phyloP scores from a whole-genome alignment of 2,797 vertebrate species.

The Pempheris klunzingeri region DNA sequence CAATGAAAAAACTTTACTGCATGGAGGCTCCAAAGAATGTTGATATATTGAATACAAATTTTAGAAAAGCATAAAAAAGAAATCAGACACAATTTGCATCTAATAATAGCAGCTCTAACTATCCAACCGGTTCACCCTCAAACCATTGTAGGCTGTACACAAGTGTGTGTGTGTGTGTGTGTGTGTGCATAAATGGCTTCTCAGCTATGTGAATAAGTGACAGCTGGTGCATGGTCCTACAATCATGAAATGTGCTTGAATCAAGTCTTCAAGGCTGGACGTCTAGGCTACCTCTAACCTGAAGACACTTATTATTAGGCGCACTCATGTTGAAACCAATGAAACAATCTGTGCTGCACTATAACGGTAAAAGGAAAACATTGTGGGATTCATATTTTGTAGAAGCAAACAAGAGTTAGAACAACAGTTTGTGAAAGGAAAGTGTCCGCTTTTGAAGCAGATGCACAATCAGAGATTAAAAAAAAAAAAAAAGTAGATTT shows the following conservation, averaged over 20 bases:
- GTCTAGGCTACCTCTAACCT: too few species aligned
- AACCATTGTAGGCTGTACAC: not conserved
- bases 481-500: conserved; percentile 5
- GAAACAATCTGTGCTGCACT: not conserved
- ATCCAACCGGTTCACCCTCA: not conserved
- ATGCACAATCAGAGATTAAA: not conserved
- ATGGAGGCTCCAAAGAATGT: not conserved
- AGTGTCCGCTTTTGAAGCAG: not conserved
- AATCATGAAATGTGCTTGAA: conserved; percentile 2
- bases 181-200: not conserved
- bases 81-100: not conserved
- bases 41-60: not conserved
- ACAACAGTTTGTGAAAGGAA: not conserved
- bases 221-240: not conserved
- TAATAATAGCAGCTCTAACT: not conserved
- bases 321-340: too few species aligned
- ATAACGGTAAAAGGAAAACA: not conserved
- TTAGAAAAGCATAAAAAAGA: not conserved
- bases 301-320: too few species aligned
- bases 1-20: conserved; percentile 11
- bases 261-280: too few species aligned
- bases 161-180: not conserved
- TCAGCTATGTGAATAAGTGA: not conserved
- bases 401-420: not conserved
- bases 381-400: not conserved